Base-by-base conservation (phyloP, 2,113 vertebrate genomes). In the Chaenocephalus aceratus region DNA sequence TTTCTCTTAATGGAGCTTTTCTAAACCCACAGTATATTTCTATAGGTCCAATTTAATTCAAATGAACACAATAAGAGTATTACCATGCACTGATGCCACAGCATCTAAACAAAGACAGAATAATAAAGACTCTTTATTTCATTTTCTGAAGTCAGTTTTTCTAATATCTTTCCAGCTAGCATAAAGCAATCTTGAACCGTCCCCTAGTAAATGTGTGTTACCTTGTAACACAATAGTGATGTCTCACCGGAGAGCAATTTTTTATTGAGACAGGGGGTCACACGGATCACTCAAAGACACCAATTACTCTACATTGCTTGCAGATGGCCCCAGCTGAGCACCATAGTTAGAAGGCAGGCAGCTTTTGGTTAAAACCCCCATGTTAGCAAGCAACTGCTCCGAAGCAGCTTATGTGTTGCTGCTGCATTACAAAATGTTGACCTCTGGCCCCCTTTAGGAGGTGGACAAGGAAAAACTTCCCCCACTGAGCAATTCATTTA, bases 391-490 rank as follows among this genome's bases (percentile, higher is more conserved):
- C 26, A 64, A 48, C 26, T 6, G 23, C 57, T 67, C 59, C 44
- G 26, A 75, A 57, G 5, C 44, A 26, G 52, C 52, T 66, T n/a
- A 57, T 58, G 63, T 64, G 44, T 61, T 62, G 52, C 60, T 77
- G 26, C 59, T 84, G 69, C 59, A 46, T 79, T 69, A 68, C 10
- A 86, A 62, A 87, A 84, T 46, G 71, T 16, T 74, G 76, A 87
- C 26, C 62, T 60, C 53, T 53, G 51, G 75, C 44, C 44, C 14
- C 6, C 14, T 6, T 7, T n/a, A 13, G 18, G 11, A 68, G 10
- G 11, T 26, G 44, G 53, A 75, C n/a, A 53, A 57, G 21, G 10
- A 12, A 53, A 68, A 72, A 41, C 26, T 44, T 23, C 23, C 13
- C 30, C 0, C 14, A 62, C n/a, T 57, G 10, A 71, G 70, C 23